A percentile compares a stretch with the other conserved stretches of the same genome.
phyloP scores from a whole-genome alignment of 2,888 invertebrate genomes.

The Perdita meconis region DNA sequence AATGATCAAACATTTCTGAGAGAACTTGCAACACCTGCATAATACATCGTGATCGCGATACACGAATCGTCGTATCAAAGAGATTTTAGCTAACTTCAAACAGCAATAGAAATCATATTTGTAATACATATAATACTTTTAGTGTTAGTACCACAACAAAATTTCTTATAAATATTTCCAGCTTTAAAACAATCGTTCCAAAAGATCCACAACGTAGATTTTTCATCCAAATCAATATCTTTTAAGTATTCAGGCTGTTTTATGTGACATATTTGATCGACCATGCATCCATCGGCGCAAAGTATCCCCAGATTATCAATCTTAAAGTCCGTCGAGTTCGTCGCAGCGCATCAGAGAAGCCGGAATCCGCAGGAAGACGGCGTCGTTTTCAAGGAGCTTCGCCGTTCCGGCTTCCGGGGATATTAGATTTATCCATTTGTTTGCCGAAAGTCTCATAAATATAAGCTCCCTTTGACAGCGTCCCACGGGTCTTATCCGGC shows the following conservation, averaged over 20 bases:
- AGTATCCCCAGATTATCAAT: constrained; percentile 29
- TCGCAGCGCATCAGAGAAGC: constrained; percentile 1
- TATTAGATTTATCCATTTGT: constrained; percentile 84
- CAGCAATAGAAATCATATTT: neutral
- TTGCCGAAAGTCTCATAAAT: constrained; percentile 84
- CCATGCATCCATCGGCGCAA: neutral
- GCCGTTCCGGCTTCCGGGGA: constrained; percentile 68
- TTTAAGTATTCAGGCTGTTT: neutral
- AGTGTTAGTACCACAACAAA: neutral
- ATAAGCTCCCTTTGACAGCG: constrained; percentile 83
- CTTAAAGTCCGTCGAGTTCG: neutral
- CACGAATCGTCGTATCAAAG: too few species aligned
- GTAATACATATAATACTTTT: neutral
- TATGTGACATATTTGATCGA: constrained; percentile 1
- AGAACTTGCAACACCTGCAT: too few species aligned
- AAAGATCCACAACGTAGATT: too few species aligned
- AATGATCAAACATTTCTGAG: too few species aligned
- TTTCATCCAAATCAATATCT: neutral
- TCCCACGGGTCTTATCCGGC: constrained; percentile 79
- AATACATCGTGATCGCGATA: too few species aligned
- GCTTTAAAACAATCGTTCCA: neutral
- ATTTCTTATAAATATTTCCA: too few species aligned
- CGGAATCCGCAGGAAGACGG: constrained; percentile 34
- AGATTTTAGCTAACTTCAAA: too few species aligned
- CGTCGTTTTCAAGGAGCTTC: constrained; percentile 66